Evolutionary conservation across 64 coral and sea anemone species (phyloP).

Genomic region (Montipora foliosa): DNA sequence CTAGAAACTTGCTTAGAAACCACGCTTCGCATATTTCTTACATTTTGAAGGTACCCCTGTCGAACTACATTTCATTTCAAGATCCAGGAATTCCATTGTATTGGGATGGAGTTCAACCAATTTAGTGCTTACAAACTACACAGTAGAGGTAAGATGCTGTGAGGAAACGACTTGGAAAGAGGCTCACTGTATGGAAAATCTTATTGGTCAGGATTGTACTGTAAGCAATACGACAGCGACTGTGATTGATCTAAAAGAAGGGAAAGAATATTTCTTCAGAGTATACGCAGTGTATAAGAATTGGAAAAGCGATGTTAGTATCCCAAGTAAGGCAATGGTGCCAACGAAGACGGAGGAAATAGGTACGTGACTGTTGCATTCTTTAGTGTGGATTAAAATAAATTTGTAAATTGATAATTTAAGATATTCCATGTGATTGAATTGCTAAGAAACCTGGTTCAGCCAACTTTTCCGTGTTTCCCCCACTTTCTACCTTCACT

Average conservation of each 20-base stretch:
- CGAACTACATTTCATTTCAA: neutral
- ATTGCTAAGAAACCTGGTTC: too few species aligned
- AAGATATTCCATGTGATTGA: too few species aligned
- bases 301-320: neutral
- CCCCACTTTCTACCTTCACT: too few species aligned
- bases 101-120: neutral
- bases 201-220: constrained; percentile 5
- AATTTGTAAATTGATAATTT: too few species aligned
- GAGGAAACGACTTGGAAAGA: neutral
- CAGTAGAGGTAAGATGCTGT: constrained; percentile 33
- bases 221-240: constrained; percentile 14
- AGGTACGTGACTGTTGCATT: neutral
- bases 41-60: neutral
- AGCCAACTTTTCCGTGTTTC: too few species aligned
- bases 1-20: too few species aligned
- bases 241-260: constrained; percentile 19
- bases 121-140: neutral
- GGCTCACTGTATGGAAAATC: constrained; percentile 2
- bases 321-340: neutral
- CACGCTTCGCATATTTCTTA: too few species aligned
- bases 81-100: neutral
- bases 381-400: too few species aligned
- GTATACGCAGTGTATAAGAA: neutral
- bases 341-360: neutral
- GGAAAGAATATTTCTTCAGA: constrained; percentile 6